Percentiles rank a stretch among this genome's conserved stretches.
Evolutionary conservation across 2,888 invertebrate species (phyloP).

Genomic region (Metacarcinus magister): DNA sequence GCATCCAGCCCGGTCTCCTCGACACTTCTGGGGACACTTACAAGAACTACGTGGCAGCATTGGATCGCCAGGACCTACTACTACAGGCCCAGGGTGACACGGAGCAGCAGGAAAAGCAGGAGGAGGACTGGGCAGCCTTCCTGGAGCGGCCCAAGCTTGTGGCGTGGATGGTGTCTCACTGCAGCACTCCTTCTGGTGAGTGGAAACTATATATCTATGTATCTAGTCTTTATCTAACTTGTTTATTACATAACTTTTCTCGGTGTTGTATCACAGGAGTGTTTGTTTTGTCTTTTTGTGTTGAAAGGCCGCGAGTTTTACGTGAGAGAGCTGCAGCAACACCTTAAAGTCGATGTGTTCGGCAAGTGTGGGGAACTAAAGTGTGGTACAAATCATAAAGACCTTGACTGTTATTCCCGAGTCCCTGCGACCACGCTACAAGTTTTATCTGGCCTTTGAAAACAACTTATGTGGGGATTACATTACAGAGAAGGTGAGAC

Average conservation of each 20-base stretch:
- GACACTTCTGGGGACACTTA: slow-evolving; percentile 42
- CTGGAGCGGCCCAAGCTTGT: background rate
- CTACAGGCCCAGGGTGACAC: too few relatives aligned
- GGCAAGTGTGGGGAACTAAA: slow-evolving; percentile 66
- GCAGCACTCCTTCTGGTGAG: slow-evolving; percentile 63
- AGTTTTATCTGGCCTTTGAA: slow-evolving; percentile 76
- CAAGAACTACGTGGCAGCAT: slow-evolving; percentile 36
- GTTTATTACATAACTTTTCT: too few relatives aligned
- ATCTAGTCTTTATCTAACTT: too few relatives aligned
- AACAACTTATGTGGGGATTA: slow-evolving; percentile 77
- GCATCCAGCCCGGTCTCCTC: slow-evolving; percentile 34
- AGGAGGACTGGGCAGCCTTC: background rate
- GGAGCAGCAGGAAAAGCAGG: background rate
- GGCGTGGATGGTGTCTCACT: slow-evolving; percentile 71
- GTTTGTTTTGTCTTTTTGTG: background rate
- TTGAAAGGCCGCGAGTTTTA: slow-evolving; percentile 74
- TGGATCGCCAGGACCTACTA: background rate
- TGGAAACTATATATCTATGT: too few relatives aligned
- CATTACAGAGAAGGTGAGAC: slow-evolving; percentile 75
- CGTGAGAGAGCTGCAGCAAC: slow-evolving; percentile 56
- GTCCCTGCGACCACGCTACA: slow-evolving; percentile 65
- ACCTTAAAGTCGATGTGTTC: slow-evolving; percentile 68
- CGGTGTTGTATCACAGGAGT: too few relatives aligned
- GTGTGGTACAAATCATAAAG: slow-evolving; percentile 57
- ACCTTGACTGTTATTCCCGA: slow-evolving; percentile 62